Evolutionary conservation across 35 echinoderm and acorn worm genomes (phyloP).

Genomic region (Acanthaster planci): DNA sequence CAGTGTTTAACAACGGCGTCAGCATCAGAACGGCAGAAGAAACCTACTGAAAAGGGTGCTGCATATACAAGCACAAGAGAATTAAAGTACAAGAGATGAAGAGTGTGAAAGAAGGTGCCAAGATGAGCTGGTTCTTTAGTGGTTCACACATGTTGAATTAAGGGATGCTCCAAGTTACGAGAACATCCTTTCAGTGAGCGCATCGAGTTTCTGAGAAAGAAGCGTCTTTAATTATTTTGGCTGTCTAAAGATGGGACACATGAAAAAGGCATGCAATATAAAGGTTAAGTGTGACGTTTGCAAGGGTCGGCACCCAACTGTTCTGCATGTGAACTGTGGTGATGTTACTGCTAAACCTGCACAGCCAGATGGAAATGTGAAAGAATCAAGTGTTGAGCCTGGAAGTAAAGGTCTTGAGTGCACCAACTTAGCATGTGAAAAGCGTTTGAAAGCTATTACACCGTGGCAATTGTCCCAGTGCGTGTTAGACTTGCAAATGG

Average conservation of each 20-base stretch:
- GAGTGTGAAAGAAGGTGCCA: too few relatives aligned
- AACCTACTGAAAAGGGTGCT: too few relatives aligned
- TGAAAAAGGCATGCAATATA: not conserved
- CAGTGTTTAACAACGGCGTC: too few relatives aligned
- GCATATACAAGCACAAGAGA: too few relatives aligned
- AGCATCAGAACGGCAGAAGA: too few relatives aligned
- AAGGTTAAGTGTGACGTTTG: not conserved
- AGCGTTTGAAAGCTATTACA: not conserved
- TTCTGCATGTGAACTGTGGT: too few relatives aligned
- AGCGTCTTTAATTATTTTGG: not conserved
- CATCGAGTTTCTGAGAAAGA: slow-evolving; percentile 9
- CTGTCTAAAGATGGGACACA: too few relatives aligned
- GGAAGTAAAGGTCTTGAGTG: not conserved
- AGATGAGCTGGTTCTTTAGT: not conserved
- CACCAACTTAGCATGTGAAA: slow-evolving; percentile 1
- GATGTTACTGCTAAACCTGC: not conserved
- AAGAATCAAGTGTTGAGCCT: not conserved
- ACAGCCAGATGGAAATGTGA: not conserved
- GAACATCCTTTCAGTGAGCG: not conserved
- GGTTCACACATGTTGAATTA: not conserved
- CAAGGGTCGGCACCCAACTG: too few relatives aligned
- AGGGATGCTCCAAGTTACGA: not conserved
- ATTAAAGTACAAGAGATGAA: too few relatives aligned
- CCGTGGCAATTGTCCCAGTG: not conserved
- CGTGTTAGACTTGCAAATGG: not conserved